Percentiles rank a stretch among this genome's conserved stretches.
Evolutionary conservation across 1,140 invertebrate species (phyloP).

Genomic region (Bombus superbus): DNA sequence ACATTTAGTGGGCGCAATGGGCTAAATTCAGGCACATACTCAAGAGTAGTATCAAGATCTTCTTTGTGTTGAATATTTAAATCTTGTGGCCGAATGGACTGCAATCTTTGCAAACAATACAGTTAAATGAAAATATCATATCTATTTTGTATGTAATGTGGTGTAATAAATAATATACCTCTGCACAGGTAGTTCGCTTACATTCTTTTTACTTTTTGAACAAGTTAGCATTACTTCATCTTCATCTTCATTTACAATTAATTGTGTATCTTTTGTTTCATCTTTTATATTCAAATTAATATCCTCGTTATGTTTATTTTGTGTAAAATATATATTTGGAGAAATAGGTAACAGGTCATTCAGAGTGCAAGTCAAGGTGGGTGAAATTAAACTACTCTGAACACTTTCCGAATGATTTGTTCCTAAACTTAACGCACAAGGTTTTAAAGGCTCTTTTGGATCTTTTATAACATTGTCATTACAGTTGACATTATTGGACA

Average conservation of each 20-base stretch:
- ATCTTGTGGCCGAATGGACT: constrained; percentile 68
- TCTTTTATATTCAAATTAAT: neutral
- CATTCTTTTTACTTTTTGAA: neutral
- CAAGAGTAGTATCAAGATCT: constrained; percentile 68
- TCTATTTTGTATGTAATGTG: neutral
- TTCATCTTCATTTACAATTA: neutral
- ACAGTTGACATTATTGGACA: neutral
- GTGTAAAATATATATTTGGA: constrained; percentile 64
- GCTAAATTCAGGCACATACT: constrained; percentile 73
- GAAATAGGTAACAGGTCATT: constrained; percentile 62
- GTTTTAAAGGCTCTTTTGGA: constrained; percentile 1
- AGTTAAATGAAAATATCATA: neutral
- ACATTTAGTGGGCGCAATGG: constrained; percentile 74
- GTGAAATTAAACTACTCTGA: constrained; percentile 68
- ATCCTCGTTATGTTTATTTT: constrained; percentile 16
- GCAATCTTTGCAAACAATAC: constrained; percentile 55
- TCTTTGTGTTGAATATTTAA: constrained; percentile 57
- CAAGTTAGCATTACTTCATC: neutral
- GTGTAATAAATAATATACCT: constrained; percentile 27
- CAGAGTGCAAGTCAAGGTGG: constrained; percentile 69
- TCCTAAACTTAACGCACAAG: constrained; percentile 15
- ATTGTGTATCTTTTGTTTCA: neutral
- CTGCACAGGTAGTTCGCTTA: neutral
- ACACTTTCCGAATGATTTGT: neutral
- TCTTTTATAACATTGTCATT: neutral